Conservation (phyloP, 2,888 invertebrate genomes). For the Platycnemis pennipes region DNA sequence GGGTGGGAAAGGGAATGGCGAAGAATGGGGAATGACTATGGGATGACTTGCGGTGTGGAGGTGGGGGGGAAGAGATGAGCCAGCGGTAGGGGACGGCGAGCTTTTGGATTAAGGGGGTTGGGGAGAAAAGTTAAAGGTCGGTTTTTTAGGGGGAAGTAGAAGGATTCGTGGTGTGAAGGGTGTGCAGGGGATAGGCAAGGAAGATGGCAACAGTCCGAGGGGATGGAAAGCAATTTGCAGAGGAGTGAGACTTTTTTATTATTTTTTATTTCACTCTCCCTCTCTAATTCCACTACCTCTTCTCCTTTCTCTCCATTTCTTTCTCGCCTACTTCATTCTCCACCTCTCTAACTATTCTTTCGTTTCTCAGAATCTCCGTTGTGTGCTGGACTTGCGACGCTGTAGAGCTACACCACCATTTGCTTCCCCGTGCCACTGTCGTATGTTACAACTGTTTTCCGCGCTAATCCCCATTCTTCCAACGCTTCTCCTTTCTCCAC, state of each 20-base stretch:
- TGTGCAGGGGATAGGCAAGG: background rate
- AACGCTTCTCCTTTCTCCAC: background rate
- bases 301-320: background rate
- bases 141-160: background rate
- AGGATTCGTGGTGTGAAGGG: background rate
- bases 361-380: background rate
- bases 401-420: background rate
- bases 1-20: background rate
- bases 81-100: background rate
- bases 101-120: constrained; percentile 25
- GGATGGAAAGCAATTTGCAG: constrained; percentile 66
- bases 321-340: background rate
- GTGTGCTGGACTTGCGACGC: background rate
- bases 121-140: background rate
- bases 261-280: constrained; percentile 39
- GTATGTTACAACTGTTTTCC: background rate
- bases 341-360: background rate
- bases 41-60: constrained; percentile 9
- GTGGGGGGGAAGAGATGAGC: background rate
- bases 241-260: constrained; percentile 49
- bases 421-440: background rate
- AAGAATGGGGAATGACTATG: constrained; percentile 33
- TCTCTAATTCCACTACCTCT: constrained; percentile 55
- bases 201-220: constrained; percentile 43
- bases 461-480: background rate